Percentiles rank a stretch among this genome's conserved stretches.
These are phyloP conservation scores for Cordilura impudica DNA, from an alignment of 2,888 invertebrate genomes.

Conservation along the genomic window DNA sequence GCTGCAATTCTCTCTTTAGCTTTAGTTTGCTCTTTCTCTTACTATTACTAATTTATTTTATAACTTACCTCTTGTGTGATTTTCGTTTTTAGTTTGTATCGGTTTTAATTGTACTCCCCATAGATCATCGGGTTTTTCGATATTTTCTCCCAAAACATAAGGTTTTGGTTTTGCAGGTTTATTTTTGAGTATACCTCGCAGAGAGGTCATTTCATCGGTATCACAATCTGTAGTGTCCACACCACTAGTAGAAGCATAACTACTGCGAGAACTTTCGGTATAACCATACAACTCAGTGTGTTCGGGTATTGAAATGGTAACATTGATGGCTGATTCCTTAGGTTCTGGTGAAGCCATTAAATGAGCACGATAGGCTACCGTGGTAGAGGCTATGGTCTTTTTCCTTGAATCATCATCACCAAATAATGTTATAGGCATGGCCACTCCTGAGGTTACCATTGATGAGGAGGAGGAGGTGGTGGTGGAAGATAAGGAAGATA, in stretches of 20 bases:
- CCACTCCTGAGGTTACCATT: conserved; percentile 63
- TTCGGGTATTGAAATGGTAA: conserved; percentile 72
- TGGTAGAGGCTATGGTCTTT: conserved; percentile 67
- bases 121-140: conserved; percentile 77
- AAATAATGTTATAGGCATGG: conserved; percentile 82
- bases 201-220: conserved; percentile 78
- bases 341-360: conserved; percentile 67
- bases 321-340: conserved; percentile 51
- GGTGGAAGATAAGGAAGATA: conserved; percentile 45
- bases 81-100: conserved; percentile 65
- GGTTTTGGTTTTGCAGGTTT: conserved; percentile 86
- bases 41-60: background rate
- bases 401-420: conserved; percentile 78
- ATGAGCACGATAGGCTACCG: conserved; percentile 70
- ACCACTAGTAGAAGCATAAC: conserved; percentile 73
- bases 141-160: conserved; percentile 85
- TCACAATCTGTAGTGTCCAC: conserved; percentile 74
- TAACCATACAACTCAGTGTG: conserved; percentile 63
- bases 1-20: no score
- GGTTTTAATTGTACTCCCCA: conserved; percentile 80
- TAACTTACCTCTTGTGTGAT: conserved; percentile 64
- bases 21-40: no score
- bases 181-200: conserved; percentile 86
- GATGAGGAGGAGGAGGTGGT: no score
- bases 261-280: conserved; percentile 65